These are phyloP conservation scores for Zoanthus solanderi DNA, from an alignment of 92 coral and sea anemone species.

Conservation along the genomic window DNA sequence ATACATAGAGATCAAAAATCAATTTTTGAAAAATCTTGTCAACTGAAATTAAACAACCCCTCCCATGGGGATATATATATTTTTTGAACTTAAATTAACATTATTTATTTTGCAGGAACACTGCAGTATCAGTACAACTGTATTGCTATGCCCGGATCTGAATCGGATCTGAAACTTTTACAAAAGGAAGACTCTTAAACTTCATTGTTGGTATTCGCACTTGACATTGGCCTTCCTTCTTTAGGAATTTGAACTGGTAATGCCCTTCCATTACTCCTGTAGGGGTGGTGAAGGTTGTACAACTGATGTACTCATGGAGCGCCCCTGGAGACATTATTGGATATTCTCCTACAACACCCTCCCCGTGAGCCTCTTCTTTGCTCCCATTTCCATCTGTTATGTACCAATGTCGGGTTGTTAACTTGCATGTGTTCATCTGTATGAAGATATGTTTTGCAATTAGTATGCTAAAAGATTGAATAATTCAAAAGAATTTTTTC, in stretches of 20 bases:
- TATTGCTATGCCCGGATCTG: neutral
- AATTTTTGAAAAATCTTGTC: no score
- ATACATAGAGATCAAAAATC: no score
- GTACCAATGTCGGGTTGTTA: conserved; percentile 96
- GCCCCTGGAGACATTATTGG: conserved; percentile 94
- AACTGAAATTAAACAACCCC: no score
- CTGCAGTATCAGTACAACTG: neutral
- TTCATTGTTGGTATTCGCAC: conserved; percentile 81
- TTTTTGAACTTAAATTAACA: no score
- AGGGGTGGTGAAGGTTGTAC: conserved; percentile 93
- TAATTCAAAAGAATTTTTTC: no score
- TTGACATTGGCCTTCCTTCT: conserved; percentile 70
- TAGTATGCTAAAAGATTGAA: no score
- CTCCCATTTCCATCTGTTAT: conserved; percentile 87
- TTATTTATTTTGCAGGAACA: no score
- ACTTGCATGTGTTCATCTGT: conserved; percentile 79
- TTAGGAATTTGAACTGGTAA: conserved; percentile 77
- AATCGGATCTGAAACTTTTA: conserved; percentile 63
- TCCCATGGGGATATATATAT: no score
- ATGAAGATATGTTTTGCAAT: neutral
- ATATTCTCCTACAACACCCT: conserved; percentile 89
- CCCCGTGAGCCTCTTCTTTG: conserved; percentile 93
- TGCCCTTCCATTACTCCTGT: conserved; percentile 94
- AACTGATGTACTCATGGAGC: conserved; percentile 92
- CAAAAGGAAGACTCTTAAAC: conserved; percentile 85